Evolutionary conservation across 2,888 invertebrate species (phyloP).

Genomic region (Punctoribates punctum): DNA sequence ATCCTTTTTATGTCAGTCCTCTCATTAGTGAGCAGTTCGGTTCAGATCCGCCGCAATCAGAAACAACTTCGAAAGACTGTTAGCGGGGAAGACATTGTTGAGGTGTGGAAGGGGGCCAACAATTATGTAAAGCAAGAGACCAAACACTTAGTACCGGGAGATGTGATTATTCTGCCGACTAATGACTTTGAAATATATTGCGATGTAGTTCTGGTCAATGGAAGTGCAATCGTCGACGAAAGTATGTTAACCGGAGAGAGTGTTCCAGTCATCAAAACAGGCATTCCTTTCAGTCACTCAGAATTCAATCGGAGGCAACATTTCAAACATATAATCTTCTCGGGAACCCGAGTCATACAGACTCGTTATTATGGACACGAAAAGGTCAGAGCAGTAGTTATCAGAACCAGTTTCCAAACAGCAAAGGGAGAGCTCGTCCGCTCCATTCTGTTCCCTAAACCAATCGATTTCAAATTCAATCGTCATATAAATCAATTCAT

Average conservation of each 20-base stretch:
- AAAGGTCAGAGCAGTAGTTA: constrained; percentile 56
- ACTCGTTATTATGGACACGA: constrained; percentile 46
- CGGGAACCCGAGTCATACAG: constrained; percentile 52
- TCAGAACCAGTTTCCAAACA: constrained; percentile 65
- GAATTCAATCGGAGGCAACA: constrained; percentile 49
- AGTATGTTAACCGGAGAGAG: constrained; percentile 56
- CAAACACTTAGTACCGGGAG: constrained; percentile 54
- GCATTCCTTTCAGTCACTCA: constrained; percentile 44
- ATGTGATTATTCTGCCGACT: constrained; percentile 55
- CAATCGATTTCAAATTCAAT: constrained; percentile 72
- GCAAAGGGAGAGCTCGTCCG: constrained; percentile 72
- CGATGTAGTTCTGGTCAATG: constrained; percentile 57
- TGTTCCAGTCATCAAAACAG: constrained; percentile 51
- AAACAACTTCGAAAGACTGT: constrained; percentile 54
- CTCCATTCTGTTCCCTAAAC: constrained; percentile 73
- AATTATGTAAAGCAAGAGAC: constrained; percentile 7
- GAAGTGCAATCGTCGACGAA: constrained; percentile 58
- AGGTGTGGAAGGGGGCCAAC: background rate
- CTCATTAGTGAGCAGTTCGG: background rate
- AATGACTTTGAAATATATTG: constrained; percentile 53
- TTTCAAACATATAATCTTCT: constrained; percentile 50
- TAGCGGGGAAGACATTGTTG: constrained; percentile 15
- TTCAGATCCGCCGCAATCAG: constrained; percentile 33
- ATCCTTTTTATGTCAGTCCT: constrained; percentile 49
- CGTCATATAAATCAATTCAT: constrained; percentile 58